These are phyloP conservation scores for Montipora capitata DNA, from an alignment of 92 coral and sea anemone species.

Conservation along the genomic window DNA sequence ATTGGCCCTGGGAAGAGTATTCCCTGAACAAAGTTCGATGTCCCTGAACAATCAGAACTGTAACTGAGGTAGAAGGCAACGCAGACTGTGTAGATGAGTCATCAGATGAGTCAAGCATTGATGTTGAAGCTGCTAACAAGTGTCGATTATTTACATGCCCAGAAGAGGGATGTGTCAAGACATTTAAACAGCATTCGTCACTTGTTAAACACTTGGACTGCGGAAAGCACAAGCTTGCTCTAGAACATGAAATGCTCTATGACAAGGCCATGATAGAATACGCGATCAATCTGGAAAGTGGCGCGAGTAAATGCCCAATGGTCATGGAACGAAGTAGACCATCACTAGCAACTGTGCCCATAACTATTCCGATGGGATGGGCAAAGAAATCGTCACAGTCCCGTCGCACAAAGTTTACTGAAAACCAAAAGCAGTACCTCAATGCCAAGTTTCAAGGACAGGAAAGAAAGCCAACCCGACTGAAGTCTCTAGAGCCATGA, in stretches of 20 bases:
- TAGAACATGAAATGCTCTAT: slow-evolving; percentile 71
- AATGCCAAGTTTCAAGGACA: slow-evolving; percentile 70
- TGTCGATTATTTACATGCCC: slow-evolving; percentile 65
- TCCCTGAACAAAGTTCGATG: slow-evolving; percentile 34
- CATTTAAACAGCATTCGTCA: slow-evolving; percentile 73
- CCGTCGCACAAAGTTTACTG: slow-evolving; percentile 63
- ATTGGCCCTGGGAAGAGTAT: slow-evolving; percentile 50
- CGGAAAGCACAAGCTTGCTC: slow-evolving; percentile 70
- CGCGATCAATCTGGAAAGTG: slow-evolving; percentile 63
- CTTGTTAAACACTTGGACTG: slow-evolving; percentile 75
- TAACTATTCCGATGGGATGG: slow-evolving; percentile 60
- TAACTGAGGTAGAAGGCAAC: slow-evolving; percentile 36
- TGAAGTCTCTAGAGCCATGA: slow-evolving; percentile 60
- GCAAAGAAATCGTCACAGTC: slow-evolving; percentile 66
- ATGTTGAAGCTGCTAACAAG: slow-evolving; percentile 1
- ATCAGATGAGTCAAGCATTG: slow-evolving; percentile 30
- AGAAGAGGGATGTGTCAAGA: slow-evolving; percentile 77
- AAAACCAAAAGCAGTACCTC: slow-evolving; percentile 67
- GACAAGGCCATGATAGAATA: slow-evolving; percentile 61
- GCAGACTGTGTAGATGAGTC: slow-evolving; percentile 25
- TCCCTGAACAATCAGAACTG: slow-evolving; percentile 25
- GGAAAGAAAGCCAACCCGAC: slow-evolving; percentile 57
- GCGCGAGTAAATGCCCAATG: slow-evolving; percentile 46
- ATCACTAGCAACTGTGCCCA: slow-evolving; percentile 20
- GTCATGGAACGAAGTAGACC: slow-evolving; percentile 29